Percentiles rank a stretch among this genome's conserved stretches.
Evolutionary conservation across 2,888 invertebrate genomes (phyloP).

Genomic region (Aproaerema taeniolella): DNA sequence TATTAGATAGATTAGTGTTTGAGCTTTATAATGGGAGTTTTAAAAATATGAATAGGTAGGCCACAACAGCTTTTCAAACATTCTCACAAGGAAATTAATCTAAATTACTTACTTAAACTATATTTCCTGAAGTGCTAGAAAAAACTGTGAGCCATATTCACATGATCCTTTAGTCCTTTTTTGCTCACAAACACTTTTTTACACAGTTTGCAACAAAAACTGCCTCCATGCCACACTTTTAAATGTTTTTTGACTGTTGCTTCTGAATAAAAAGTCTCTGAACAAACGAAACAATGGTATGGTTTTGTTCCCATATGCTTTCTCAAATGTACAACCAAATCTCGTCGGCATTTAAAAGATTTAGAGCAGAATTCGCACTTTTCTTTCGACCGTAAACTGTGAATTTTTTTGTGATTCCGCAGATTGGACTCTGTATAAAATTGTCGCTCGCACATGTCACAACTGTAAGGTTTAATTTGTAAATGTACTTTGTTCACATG

Average conservation of each 20-base stretch:
- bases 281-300: constrained; percentile 49
- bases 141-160: constrained; percentile 40
- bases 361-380: constrained; percentile 53
- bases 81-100: too few relatives aligned
- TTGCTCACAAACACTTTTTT: constrained; percentile 43
- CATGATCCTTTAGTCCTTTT: constrained; percentile 45
- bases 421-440: constrained; percentile 58
- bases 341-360: constrained; percentile 45
- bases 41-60: too few relatives aligned
- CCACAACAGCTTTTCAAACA: too few relatives aligned
- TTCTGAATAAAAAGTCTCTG: constrained; percentile 45
- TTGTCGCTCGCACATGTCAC: constrained; percentile 64
- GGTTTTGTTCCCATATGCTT: constrained; percentile 60
- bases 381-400: constrained; percentile 43
- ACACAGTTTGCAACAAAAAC: constrained; percentile 50
- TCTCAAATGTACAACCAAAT: constrained; percentile 55
- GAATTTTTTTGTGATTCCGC: constrained; percentile 50
- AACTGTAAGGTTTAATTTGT: constrained; percentile 60
- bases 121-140: constrained; percentile 33
- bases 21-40: too few relatives aligned
- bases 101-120: too few relatives aligned
- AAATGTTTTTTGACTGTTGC: constrained; percentile 43
- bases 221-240: constrained; percentile 51
- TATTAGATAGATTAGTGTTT: too few relatives aligned
- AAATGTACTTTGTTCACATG: constrained; percentile 66